A percentile compares a stretch with the other conserved stretches of the same genome.
phyloP scores from a whole-genome alignment of 1,140 invertebrate species.

The Cylas formicarius region DNA sequence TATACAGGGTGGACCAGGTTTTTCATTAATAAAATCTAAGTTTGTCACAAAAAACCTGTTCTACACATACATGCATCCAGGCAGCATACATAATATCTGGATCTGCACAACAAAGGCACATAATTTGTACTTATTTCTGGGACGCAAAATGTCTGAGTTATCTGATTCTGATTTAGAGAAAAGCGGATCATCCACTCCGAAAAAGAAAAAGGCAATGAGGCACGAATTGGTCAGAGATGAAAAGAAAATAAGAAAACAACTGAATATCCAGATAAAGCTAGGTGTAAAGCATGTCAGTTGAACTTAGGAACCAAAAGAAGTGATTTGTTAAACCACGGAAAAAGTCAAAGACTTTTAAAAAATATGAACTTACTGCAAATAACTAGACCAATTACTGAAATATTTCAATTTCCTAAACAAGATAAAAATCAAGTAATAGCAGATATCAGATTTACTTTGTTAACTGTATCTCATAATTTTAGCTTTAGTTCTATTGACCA shows the following conservation, averaged over 20 bases:
- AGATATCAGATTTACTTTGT: constrained; percentile 8
- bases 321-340: constrained; percentile 5
- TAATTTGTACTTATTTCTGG: too few species aligned
- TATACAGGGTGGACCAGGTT: too few species aligned
- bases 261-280: constrained; percentile 2
- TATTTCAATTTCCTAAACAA: too few species aligned
- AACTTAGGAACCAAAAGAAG: constrained; percentile 6
- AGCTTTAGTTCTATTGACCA: constrained; percentile 5
- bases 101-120: too few species aligned
- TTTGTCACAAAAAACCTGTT: too few species aligned
- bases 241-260: constrained; percentile 6
- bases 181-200: not conserved
- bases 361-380: constrained; percentile 4
- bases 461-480: constrained; percentile 12
- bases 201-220: constrained; percentile 4
- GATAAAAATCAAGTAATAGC: too few species aligned
- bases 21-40: too few species aligned
- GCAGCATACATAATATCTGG: too few species aligned
- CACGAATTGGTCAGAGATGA: constrained; percentile 3
- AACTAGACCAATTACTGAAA: not conserved
- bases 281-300: constrained; percentile 4
- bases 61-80: too few species aligned
- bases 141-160: too few species aligned
- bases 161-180: constrained; percentile 3
- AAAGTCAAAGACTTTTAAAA: constrained; percentile 3